Percentiles rank a stretch among this genome's conserved stretches.
Conservation (phyloP, 2,888 invertebrate genomes). For the Ethmia dodecea region DNA sequence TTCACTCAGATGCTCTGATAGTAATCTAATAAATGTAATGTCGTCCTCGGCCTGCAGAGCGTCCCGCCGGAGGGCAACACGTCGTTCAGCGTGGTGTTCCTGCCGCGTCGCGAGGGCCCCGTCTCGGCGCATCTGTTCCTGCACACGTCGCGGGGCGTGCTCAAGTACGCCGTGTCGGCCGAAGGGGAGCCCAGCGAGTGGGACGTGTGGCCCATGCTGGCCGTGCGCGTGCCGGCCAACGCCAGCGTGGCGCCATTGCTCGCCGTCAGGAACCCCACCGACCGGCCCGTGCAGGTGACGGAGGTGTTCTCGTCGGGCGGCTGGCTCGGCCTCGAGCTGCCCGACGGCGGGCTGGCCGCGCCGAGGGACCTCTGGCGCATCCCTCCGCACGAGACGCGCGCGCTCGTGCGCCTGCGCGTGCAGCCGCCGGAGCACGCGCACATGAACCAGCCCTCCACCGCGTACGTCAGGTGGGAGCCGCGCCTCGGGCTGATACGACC, state of each 20-base stretch:
- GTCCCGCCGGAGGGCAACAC: slow-evolving; percentile 95
- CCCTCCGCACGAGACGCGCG: slow-evolving; percentile 91
- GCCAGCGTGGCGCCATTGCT: slow-evolving; percentile 93
- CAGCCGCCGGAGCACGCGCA: slow-evolving; percentile 75
- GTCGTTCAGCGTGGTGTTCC: slow-evolving; percentile 96
- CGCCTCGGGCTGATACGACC: too few species aligned
- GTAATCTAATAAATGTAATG: too few species aligned
- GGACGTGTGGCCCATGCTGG: slow-evolving; percentile 92
- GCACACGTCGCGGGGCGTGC: slow-evolving; percentile 95
- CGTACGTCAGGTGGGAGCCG: slow-evolving; percentile 40
- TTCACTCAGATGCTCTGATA: too few species aligned
- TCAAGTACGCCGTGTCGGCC: slow-evolving; percentile 91
- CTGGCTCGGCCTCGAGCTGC: slow-evolving; percentile 94
- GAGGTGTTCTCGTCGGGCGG: slow-evolving; percentile 93
- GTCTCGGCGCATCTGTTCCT: slow-evolving; percentile 93
- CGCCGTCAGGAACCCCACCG: slow-evolving; percentile 96
- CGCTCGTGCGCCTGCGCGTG: slow-evolving; percentile 90
- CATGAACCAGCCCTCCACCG: slow-evolving; percentile 44
- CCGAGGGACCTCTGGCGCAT: slow-evolving; percentile 90
- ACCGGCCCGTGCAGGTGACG: slow-evolving; percentile 88
- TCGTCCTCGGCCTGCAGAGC: slow-evolving; percentile 73
- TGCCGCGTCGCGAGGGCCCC: slow-evolving; percentile 93
- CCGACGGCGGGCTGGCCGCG: slow-evolving; percentile 87
- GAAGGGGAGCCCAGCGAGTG: slow-evolving; percentile 94
- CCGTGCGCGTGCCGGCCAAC: slow-evolving; percentile 94